Evolutionary conservation across 2,888 invertebrate genomes (phyloP).

Genomic region (Toxonevra muliebris): DNA sequence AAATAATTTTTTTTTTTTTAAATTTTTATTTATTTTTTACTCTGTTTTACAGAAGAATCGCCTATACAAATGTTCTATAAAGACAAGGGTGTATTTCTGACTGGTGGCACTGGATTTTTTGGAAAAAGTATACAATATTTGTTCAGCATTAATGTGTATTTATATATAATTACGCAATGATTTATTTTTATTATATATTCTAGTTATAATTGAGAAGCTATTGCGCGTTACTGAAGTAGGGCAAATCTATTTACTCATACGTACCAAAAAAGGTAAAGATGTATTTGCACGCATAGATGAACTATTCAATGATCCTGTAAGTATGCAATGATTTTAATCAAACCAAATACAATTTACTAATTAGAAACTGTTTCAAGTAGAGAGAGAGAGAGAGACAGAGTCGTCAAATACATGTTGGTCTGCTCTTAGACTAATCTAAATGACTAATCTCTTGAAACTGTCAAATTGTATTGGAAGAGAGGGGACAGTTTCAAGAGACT

Average conservation of each 20-base stretch:
- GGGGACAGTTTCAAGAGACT: no score
- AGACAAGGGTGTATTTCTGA: slow-evolving; percentile 71
- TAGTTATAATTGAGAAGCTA: slow-evolving; percentile 72
- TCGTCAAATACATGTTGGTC: no score
- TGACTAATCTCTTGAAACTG: no score
- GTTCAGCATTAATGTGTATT: neutral
- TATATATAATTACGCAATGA: neutral
- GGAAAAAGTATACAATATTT: slow-evolving; percentile 61
- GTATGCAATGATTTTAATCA: slow-evolving; percentile 25
- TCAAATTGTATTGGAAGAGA: no score
- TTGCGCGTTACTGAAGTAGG: slow-evolving; percentile 69
- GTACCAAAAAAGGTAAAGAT: slow-evolving; percentile 74
- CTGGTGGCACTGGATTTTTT: slow-evolving; percentile 71
- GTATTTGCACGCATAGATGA: slow-evolving; percentile 75
- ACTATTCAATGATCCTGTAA: slow-evolving; percentile 76
- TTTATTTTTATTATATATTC: slow-evolving; percentile 19
- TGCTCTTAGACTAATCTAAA: no score
- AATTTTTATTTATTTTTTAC: slow-evolving; percentile 2
- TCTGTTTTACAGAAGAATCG: slow-evolving; percentile 51
- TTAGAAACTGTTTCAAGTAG: no score
- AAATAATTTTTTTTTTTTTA: slow-evolving; percentile 12
- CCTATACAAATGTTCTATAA: slow-evolving; percentile 71
- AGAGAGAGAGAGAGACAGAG: no score
- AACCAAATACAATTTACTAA: no score
- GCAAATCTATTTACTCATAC: slow-evolving; percentile 69